These are phyloP conservation scores for Morone chrysops DNA, from an alignment of 2,113 vertebrate genomes.

Conservation along the genomic window DNA sequence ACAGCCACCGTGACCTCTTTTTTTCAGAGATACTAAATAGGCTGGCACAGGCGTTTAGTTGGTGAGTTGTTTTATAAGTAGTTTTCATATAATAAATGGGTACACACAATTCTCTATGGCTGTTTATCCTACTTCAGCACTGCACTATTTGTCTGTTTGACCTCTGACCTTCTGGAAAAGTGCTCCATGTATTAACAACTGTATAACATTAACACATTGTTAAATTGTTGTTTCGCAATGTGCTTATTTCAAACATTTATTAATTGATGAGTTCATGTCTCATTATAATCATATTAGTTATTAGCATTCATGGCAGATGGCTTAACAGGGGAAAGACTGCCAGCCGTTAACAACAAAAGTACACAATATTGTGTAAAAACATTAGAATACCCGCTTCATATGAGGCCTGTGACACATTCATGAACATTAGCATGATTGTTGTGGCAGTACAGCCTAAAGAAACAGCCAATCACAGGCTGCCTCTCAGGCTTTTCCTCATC, in stretches of 20 bases:
- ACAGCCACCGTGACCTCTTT: background rate
- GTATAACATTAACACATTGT: background rate
- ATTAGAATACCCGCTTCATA: background rate
- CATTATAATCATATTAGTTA: background rate
- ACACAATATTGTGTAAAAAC: too few relatives aligned
- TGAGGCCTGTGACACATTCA: constrained; percentile 22
- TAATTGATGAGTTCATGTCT: too few relatives aligned
- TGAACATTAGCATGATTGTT: constrained; percentile 38
- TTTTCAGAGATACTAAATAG: background rate
- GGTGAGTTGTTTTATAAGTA: background rate
- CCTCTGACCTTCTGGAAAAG: background rate
- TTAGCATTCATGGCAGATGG: background rate
- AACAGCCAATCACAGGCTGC: background rate
- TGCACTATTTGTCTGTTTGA: background rate
- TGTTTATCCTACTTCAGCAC: too few relatives aligned
- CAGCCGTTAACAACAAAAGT: too few relatives aligned
- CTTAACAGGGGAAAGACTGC: too few relatives aligned
- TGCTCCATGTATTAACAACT: background rate
- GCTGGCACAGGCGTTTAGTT: background rate
- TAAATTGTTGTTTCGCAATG: too few relatives aligned
- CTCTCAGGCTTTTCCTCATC: constrained; percentile 1
- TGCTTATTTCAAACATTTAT: too few relatives aligned
- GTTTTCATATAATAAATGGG: background rate
- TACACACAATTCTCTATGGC: too few relatives aligned
- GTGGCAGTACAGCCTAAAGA: background rate